These are phyloP conservation scores for Labeo calbasu DNA, from an alignment of 2,797 vertebrate genomes.

Conservation along the genomic window DNA sequence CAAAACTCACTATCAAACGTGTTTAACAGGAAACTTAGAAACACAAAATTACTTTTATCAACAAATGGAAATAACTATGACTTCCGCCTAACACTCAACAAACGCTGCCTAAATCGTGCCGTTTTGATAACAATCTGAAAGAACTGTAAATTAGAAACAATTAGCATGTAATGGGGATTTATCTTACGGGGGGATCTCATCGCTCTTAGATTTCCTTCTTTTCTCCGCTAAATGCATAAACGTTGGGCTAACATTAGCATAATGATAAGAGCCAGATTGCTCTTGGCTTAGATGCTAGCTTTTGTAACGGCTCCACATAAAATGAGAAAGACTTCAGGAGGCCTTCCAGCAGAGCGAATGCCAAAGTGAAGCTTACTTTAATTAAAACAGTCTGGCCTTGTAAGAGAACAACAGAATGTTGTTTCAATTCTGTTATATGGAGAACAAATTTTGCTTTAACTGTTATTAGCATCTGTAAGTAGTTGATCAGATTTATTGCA, in stretches of 20 bases:
- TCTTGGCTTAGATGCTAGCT: constrained; percentile 54
- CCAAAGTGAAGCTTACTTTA: constrained; percentile 18
- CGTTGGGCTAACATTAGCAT: constrained; percentile 67
- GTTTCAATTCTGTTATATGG: background rate
- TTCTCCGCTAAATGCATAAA: constrained; percentile 56
- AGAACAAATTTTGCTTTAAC: constrained; percentile 14
- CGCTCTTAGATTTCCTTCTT: constrained; percentile 61
- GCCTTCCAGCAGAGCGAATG: background rate
- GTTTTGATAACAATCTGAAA: constrained; percentile 70
- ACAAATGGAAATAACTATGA: constrained; percentile 58
- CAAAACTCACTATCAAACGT: constrained; percentile 61
- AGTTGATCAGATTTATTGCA: background rate
- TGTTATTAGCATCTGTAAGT: constrained; percentile 24
- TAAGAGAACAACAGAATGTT: constrained; percentile 20
- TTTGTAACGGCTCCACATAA: constrained; percentile 62
- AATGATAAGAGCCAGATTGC: constrained; percentile 64
- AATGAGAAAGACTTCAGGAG: constrained; percentile 19
- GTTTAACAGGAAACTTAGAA: constrained; percentile 67
- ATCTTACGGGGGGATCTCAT: constrained; percentile 68
- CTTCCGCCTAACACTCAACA: constrained; percentile 50
- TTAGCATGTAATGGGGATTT: constrained; percentile 76
- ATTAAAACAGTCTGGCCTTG: constrained; percentile 40
- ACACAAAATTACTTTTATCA: constrained; percentile 72
- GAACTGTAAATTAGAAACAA: constrained; percentile 69
- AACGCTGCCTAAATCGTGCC: constrained; percentile 17